Conservation (phyloP, 2,113 vertebrate genomes). For the Dicerorhinus sumatrensis region DNA sequence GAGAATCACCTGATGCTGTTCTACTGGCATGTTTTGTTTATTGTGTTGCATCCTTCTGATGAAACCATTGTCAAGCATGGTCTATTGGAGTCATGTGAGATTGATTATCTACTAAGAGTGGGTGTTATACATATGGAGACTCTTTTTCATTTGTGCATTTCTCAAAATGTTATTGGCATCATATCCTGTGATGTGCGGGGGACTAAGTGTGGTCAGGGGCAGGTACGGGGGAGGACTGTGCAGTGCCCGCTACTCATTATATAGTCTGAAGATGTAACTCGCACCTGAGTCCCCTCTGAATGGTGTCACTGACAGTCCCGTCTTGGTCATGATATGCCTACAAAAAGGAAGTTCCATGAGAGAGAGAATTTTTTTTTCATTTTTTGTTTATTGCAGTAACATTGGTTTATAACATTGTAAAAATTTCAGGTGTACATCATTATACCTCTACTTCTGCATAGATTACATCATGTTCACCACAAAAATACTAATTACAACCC, state of each 20-base stretch:
- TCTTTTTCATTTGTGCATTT: neutral
- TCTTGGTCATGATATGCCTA: neutral
- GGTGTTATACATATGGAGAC: neutral
- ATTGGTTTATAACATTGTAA: too few species aligned
- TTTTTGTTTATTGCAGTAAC: too few species aligned
- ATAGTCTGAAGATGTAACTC: neutral
- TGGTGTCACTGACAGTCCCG: too few species aligned
- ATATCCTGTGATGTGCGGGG: neutral
- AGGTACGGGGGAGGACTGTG: rapidly evolving
- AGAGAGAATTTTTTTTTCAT: neutral
- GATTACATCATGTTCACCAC: too few species aligned
- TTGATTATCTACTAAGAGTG: neutral
- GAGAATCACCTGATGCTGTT: neutral
- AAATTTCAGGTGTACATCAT: too few species aligned
- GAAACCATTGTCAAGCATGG: neutral
- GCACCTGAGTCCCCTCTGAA: neutral
- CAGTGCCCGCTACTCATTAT: neutral
- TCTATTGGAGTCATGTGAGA: neutral
- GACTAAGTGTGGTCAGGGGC: neutral
- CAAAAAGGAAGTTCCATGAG: neutral
- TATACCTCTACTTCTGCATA: too few species aligned
- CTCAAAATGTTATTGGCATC: neutral
- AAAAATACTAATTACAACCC: too few species aligned
- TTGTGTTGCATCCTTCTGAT: neutral
- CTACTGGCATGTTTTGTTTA: neutral